Base-by-base conservation (phyloP, 2,797 vertebrate genomes). In the Geotrypetes seraphini region DNA sequence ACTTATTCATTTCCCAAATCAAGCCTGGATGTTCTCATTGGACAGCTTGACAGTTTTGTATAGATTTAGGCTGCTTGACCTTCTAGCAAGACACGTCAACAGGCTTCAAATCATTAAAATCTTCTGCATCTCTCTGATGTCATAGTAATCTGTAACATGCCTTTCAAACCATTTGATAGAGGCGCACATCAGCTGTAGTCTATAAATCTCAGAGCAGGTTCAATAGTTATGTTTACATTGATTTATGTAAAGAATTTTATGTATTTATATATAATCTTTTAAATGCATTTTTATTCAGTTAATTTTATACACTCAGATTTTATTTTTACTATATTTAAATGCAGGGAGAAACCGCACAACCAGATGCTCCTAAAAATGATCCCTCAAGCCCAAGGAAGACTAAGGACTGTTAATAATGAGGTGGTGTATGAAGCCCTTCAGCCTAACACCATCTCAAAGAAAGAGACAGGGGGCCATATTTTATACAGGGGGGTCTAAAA, bases 191-290 rank as follows among this genome's bases (percentile, higher is more conserved):
- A 3, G 45, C 31, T 19, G 5, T 10, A 18, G 39, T 40, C 41
- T 57, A 10, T 14, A 8, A 10, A 46, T 48, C 19, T 60, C 51
- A 37, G 53, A 58, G 52, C 39, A 26, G 50, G 46, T 60, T 54
- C 60, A 55, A 56, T 50, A 48, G 55, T 66, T 57, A 68, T 63
- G 57, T 63, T 68, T 68, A 63, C 59, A 63, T 55, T 56, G 48
- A 53, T 58, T n/a, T 57, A 54, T 63, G 57, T 59, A 63, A 57
- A 59, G 46, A 61, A 61, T 61, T 65, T 66, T 68, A 63, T 68
- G 66, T 65, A 65, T 63, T 65, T 60, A 57, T 60, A 56, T 54
- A 58, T 50, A 54, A 36, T 31, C 52, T 52, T 64, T 55, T 43
- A 52, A n/a, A 59, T 46, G 48, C 50, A 69, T 56, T 60, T 60